Evolutionary conservation across 2,113 vertebrate species (phyloP), one percentile per base, ranked within the genome.

Genomic region (Dolichallabes microphthalmus): DNA sequence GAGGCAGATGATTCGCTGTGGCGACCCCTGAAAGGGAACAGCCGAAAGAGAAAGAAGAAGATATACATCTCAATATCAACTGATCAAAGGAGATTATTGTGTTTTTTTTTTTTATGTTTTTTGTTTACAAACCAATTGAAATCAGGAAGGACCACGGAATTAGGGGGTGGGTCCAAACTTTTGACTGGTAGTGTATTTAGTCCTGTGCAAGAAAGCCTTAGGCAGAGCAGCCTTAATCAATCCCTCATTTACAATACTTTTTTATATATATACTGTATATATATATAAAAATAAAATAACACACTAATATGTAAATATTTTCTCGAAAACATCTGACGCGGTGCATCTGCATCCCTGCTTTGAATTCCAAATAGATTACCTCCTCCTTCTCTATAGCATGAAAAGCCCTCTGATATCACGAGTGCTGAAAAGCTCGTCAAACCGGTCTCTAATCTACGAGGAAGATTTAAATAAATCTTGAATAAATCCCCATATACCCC

Each of bases 391-490:
- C 86, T n/a, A 91, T 90, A 92, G 92, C 90, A 85, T 75, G 86
- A 90, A 92, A 89, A 91, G 92, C 88, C 88, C 45, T 84, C 89
- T 91, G 90, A 92, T 93, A 93, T 91, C 90, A 91, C 92, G 92
- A 94, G 84, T 92, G 85, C 82, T 87, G 86, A 91, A 94, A 88
- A 90, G 92, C 92, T 94, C 94, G 94, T 95, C 94, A 94, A 92
- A 90, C 89, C 88, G 91, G 89, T 91, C 93, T 93, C 93, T 94
- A 94, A 95, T 95, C 94, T 94, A 88, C 90, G 93, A 92, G 92
- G 86, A 91, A 93, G 94, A 94, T 95, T 95, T 95, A 93, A 94
- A 94, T 94, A 95, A 94, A 84, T 93, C 92, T 92, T 94, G 87
- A 88, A 85, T 69, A 82, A 82, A 52, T 90, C 53, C 61, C 88